A percentile compares a stretch with the other conserved stretches of the same genome.
Evolutionary conservation across 2,888 invertebrate species (phyloP).

Genomic region (Microlaimidae sp.): DNA sequence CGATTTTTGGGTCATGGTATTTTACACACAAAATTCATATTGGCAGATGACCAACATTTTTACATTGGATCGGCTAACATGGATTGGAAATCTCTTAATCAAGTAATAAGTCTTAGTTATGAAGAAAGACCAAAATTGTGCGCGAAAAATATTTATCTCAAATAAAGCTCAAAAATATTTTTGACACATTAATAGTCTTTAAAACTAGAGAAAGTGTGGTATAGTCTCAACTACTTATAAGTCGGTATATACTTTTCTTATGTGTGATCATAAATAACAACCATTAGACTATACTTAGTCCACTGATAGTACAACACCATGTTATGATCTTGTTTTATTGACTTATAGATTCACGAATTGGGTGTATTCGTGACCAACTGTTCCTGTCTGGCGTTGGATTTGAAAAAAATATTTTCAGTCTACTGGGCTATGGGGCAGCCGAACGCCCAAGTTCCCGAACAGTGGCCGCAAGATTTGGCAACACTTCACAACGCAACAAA

Average conservation of each 20-base stretch:
- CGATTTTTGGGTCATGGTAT: background rate
- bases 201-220: too few relatives aligned
- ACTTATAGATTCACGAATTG: slow-evolving; percentile 48
- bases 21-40: slow-evolving; percentile 54
- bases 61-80: slow-evolving; percentile 83
- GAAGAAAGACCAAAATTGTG: too few relatives aligned
- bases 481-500: slow-evolving; percentile 28
- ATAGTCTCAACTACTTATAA: too few relatives aligned
- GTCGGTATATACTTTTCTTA: too few relatives aligned
- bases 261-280: too few relatives aligned
- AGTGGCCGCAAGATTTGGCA: slow-evolving; percentile 51
- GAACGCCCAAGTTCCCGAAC: slow-evolving; percentile 52
- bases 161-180: too few relatives aligned
- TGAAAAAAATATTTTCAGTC: slow-evolving; percentile 69
- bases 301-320: too few relatives aligned
- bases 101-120: too few relatives aligned
- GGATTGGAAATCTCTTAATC: slow-evolving; percentile 84
- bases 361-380: slow-evolving; percentile 67
- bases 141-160: too few relatives aligned
- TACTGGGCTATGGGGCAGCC: slow-evolving; percentile 24
- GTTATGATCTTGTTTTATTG: too few relatives aligned
- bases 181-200: too few relatives aligned
- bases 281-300: too few relatives aligned
- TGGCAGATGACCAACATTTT: slow-evolving; percentile 64
- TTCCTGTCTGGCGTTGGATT: slow-evolving; percentile 60